Percentiles rank a stretch among this genome's conserved stretches.
Conservation (phyloP, 2,113 vertebrate genomes). For the Eonycteris spelaea region DNA sequence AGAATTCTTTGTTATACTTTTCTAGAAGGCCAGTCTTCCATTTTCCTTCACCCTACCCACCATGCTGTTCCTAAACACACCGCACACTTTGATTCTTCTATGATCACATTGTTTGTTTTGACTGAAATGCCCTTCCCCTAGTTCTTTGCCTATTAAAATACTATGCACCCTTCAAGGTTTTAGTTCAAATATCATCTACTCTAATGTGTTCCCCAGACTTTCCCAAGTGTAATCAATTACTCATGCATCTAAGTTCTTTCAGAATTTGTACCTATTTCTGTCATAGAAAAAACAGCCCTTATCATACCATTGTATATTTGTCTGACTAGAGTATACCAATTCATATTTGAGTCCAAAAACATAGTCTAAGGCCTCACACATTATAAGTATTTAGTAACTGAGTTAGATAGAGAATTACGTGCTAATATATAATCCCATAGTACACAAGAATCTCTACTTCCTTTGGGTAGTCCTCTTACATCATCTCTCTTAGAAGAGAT, state of each 20-base stretch:
- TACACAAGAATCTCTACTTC: not conserved
- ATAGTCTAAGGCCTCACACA: not conserved
- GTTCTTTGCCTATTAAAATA: conserved; percentile 7
- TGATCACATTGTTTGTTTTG: not conserved
- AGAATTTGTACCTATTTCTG: not conserved
- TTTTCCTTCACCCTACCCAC: not conserved
- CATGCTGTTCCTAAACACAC: not conserved
- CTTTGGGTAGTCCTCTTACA: not conserved
- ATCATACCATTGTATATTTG: not conserved
- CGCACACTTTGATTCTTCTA: not conserved
- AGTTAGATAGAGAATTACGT: conserved; percentile 20
- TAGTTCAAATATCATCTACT: not conserved
- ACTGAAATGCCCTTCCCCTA: not conserved
- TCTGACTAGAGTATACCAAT: not conserved
- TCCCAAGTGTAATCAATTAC: not conserved
- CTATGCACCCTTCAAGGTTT: not conserved
- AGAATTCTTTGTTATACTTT: not conserved
- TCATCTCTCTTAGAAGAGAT: not conserved
- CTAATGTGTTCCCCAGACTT: not conserved
- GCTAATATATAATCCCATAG: not conserved
- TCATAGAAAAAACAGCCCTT: not conserved
- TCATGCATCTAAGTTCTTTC: not conserved
- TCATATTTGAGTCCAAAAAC: not conserved
- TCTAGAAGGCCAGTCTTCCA: not conserved
- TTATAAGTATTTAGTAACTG: not conserved